These are phyloP conservation scores for Hypomecis atomaria DNA, from an alignment of 2,888 invertebrate genomes.

Conservation along the genomic window DNA sequence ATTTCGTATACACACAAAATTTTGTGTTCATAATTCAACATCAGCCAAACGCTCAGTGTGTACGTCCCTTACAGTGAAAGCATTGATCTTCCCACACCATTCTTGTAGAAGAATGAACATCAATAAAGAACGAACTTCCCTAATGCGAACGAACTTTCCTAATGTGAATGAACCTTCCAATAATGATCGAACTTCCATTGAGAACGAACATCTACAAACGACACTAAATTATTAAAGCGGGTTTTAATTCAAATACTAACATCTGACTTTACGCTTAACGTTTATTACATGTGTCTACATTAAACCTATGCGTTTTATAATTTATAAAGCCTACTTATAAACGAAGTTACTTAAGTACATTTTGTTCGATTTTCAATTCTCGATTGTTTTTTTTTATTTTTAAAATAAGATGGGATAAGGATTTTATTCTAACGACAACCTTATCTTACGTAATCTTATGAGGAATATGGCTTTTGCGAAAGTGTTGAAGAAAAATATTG, in stretches of 20 bases:
- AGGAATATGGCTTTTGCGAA: constrained; percentile 61
- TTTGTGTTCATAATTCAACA: constrained; percentile 46
- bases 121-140: constrained; percentile 41
- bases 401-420: constrained; percentile 72
- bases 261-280: constrained; percentile 68
- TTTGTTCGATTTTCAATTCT: constrained; percentile 78
- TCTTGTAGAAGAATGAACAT: constrained; percentile 16
- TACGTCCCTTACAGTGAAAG: constrained; percentile 54
- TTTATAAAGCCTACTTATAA: constrained; percentile 83
- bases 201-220: constrained; percentile 60
- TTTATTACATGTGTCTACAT: constrained; percentile 76
- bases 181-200: constrained; percentile 42
- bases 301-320: constrained; percentile 80
- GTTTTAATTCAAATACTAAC: constrained; percentile 76
- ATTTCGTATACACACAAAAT: constrained; percentile 73
- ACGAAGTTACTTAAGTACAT: constrained; percentile 83
- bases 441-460: constrained; percentile 69
- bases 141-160: constrained; percentile 41
- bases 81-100: constrained; percentile 18
- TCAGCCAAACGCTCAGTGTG: constrained; percentile 52
- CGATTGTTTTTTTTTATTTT: constrained; percentile 63
- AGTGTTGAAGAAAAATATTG: constrained; percentile 59
- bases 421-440: constrained; percentile 78
- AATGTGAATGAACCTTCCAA: constrained; percentile 26
- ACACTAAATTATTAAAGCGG: constrained; percentile 77